Conservation (phyloP, 92 coral and sea anemone species). For the Anthopleura xanthogrammica region DNA sequence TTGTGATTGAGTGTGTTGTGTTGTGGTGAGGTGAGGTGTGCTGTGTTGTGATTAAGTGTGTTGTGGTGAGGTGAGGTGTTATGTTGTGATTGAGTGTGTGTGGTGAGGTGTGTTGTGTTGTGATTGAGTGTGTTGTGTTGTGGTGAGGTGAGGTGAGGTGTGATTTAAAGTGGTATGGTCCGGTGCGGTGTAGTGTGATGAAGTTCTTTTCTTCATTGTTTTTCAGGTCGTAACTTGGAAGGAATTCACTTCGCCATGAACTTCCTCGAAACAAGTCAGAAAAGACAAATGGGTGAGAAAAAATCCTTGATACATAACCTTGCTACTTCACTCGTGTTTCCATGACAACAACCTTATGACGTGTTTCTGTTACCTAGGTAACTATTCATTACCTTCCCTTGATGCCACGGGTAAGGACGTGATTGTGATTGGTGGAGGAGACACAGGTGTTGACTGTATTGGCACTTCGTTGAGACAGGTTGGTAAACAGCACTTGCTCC, state of each 20-base stretch:
- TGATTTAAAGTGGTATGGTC: no score
- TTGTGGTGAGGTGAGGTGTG: not conserved
- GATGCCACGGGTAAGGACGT: constrained; percentile 87
- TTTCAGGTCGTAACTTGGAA: constrained; percentile 78
- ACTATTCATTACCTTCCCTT: constrained; percentile 64
- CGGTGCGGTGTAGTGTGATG: no score
- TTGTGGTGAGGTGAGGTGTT: no score
- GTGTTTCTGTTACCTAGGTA: constrained; percentile 7
- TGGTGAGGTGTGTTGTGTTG: no score
- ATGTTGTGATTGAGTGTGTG: no score
- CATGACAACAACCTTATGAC: constrained; percentile 3
- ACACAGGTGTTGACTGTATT: constrained; percentile 96
- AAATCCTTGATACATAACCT: not conserved
- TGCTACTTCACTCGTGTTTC: not conserved
- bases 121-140: no score
- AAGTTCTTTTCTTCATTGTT: not conserved
- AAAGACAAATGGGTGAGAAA: constrained; percentile 82
- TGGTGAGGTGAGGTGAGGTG: no score
- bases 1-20: no score
- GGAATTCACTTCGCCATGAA: constrained; percentile 94
- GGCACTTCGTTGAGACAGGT: constrained; percentile 97
- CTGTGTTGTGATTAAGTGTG: no score
- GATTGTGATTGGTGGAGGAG: constrained; percentile 95
- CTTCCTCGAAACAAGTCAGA: constrained; percentile 91
- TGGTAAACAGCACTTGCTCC: not conserved